These are phyloP conservation scores for Empis stercorea DNA, from an alignment of 2,888 invertebrate species.

Conservation along the genomic window DNA sequence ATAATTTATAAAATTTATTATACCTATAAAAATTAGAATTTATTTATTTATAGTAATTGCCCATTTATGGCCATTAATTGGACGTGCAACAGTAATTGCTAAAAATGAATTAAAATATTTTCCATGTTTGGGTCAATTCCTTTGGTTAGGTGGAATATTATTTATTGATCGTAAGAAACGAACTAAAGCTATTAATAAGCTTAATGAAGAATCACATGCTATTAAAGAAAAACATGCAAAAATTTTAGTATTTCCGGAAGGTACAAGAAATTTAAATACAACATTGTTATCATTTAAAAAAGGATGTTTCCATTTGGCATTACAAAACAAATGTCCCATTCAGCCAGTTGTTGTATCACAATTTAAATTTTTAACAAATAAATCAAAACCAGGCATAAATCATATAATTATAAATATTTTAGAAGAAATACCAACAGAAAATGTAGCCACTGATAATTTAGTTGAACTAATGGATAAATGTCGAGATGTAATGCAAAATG, in stretches of 20 bases:
- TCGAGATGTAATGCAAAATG: constrained; percentile 48
- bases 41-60: constrained; percentile 43
- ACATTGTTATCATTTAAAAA: constrained; percentile 76
- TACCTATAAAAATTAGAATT: too few relatives aligned
- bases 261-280: constrained; percentile 60
- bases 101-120: constrained; percentile 66
- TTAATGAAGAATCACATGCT: constrained; percentile 51
- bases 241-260: constrained; percentile 78
- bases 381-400: constrained; percentile 24
- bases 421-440: constrained; percentile 51
- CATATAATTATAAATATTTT: constrained; percentile 50
- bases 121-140: constrained; percentile 64
- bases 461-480: constrained; percentile 46
- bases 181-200: constrained; percentile 49
- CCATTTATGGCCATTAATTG: constrained; percentile 63
- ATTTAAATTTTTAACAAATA: constrained; percentile 47
- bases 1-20: not conserved
- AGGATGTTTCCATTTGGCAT: constrained; percentile 81
- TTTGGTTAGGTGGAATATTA: constrained; percentile 71
- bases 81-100: constrained; percentile 60
- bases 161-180: constrained; percentile 64
- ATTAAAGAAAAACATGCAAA: constrained; percentile 50
- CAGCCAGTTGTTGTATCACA: constrained; percentile 72
- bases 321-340: constrained; percentile 64
- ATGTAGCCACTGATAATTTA: constrained; percentile 45